These are phyloP conservation scores for Ginglymostoma cirratum DNA, from an alignment of 2,113 vertebrate species.

Conservation along the genomic window DNA sequence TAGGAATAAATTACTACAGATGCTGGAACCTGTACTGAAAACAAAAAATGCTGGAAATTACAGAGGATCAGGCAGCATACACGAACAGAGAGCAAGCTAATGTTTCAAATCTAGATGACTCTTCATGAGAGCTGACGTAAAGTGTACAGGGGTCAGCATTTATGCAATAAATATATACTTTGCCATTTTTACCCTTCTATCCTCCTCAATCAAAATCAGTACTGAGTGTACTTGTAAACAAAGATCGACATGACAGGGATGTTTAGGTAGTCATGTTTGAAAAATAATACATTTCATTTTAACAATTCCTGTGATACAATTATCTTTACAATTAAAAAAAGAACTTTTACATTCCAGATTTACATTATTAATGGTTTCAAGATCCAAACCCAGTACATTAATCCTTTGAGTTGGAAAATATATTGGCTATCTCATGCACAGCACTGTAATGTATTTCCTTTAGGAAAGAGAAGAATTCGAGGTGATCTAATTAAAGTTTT, in stretches of 20 bases:
- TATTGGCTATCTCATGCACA: background rate
- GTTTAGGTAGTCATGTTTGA: background rate
- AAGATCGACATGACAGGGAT: background rate
- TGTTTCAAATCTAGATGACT: too few species aligned
- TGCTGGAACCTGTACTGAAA: too few species aligned
- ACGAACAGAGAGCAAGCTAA: too few species aligned
- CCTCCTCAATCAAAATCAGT: background rate
- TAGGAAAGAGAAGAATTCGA: background rate
- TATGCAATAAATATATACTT: background rate
- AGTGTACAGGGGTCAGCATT: too few species aligned
- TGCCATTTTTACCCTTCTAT: background rate
- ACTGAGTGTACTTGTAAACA: background rate
- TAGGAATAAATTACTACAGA: too few species aligned
- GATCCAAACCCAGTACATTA: background rate
- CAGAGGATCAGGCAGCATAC: too few species aligned
- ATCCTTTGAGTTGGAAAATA: background rate
- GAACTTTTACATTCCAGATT: background rate
- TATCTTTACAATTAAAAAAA: background rate
- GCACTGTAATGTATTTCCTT: background rate
- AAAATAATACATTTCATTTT: background rate
- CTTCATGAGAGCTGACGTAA: too few species aligned
- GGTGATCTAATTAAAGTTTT: background rate
- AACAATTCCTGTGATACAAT: background rate
- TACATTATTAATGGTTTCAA: background rate
- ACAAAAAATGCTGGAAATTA: too few species aligned